A percentile compares a stretch with the other conserved stretches of the same genome.
phyloP scores from a whole-genome alignment of 2,113 vertebrate species.

The Oenanthe melanoleuca region DNA sequence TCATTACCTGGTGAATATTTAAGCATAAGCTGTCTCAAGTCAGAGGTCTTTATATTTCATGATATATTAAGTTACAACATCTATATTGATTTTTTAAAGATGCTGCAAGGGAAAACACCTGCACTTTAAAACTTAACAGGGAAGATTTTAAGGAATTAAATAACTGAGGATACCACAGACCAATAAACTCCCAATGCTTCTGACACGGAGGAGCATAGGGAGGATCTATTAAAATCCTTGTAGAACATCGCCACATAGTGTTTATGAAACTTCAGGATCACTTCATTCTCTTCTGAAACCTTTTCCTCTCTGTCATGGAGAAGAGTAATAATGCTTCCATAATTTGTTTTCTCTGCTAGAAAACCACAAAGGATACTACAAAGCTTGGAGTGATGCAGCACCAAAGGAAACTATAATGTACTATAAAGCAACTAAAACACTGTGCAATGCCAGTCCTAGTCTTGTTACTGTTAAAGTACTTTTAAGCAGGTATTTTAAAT shows the following conservation, averaged over 20 bases:
- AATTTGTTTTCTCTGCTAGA: not conserved
- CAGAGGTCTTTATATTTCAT: not conserved
- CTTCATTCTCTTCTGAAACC: not conserved
- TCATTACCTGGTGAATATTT: not conserved
- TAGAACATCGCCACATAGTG: rapidly evolving
- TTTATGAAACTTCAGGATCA: not conserved
- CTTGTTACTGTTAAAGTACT: not conserved
- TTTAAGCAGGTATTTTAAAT: no score
- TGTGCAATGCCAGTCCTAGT: not conserved
- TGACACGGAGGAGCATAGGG: not conserved
- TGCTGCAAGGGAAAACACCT: not conserved
- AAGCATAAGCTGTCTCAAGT: not conserved
- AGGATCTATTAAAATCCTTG: not conserved
- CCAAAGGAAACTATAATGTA: not conserved
- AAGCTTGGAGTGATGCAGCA: not conserved
- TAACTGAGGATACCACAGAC: not conserved
- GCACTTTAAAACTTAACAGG: not conserved
- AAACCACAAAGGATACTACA: not conserved
- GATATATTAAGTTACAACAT: not conserved
- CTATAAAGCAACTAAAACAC: not conserved
- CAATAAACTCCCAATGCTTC: not conserved
- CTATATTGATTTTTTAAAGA: not conserved
- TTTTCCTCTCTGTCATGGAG: not conserved
- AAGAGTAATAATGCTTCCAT: not conserved
- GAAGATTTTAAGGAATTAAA: not conserved